Evolutionary conservation across 2,113 vertebrate species (phyloP).

Genomic region (Trematocara marginatum): DNA sequence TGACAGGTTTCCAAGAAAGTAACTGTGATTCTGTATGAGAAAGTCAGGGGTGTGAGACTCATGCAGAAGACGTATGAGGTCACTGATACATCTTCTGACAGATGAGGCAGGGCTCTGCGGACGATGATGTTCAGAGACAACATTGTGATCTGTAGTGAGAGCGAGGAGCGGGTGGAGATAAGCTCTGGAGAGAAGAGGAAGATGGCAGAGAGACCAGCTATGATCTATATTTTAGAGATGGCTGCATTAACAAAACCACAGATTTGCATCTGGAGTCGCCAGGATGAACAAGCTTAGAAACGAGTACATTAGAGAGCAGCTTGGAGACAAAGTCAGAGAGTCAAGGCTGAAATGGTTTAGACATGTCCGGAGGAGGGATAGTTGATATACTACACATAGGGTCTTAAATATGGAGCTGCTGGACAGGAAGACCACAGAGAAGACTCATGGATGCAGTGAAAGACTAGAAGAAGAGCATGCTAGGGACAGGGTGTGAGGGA

Average conservation of each 20-base stretch:
- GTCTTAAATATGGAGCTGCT: background rate
- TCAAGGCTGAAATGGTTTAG: background rate
- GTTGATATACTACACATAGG: background rate
- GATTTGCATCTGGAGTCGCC: background rate
- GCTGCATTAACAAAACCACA: background rate
- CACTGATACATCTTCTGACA: background rate
- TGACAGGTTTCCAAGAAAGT: background rate
- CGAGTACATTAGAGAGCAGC: background rate
- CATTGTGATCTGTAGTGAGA: background rate
- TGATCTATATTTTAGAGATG: background rate
- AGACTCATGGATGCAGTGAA: background rate
- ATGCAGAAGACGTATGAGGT: fast-evolving
- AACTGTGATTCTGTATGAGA: background rate
- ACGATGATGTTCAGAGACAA: background rate
- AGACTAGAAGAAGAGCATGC: background rate
- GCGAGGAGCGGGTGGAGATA: background rate
- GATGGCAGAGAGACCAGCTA: background rate
- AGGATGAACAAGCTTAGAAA: background rate
- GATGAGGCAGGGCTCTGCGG: background rate
- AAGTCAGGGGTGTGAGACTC: background rate
- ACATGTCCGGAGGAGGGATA: background rate
- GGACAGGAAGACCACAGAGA: background rate
- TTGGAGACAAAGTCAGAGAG: background rate
- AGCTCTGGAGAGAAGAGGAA: background rate
- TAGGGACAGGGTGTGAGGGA: background rate